Conservation (phyloP, 2,797 vertebrate genomes). For the Sciurus vulgaris region DNA sequence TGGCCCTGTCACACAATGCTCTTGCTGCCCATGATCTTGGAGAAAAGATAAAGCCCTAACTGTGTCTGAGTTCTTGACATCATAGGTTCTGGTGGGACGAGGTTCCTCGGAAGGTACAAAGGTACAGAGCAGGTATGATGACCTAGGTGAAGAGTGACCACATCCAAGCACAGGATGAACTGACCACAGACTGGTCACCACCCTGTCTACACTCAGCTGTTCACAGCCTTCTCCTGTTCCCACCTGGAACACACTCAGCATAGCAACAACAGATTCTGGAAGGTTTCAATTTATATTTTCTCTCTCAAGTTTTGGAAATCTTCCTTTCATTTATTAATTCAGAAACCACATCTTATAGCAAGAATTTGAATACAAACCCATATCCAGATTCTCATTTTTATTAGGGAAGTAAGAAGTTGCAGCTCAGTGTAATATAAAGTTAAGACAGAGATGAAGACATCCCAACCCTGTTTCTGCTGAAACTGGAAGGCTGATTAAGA, state of each 20-base stretch:
- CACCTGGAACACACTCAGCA: background rate
- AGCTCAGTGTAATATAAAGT: background rate
- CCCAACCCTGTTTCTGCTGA: background rate
- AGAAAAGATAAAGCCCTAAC: background rate
- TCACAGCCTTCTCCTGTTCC: background rate
- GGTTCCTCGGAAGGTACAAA: background rate
- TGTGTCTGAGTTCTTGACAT: background rate
- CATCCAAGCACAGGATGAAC: background rate
- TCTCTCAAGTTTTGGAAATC: background rate
- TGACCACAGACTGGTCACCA: background rate
- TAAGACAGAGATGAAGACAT: background rate
- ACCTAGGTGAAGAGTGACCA: background rate
- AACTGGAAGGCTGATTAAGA: background rate
- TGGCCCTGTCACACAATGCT: background rate
- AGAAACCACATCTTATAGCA: background rate
- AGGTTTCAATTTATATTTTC: background rate
- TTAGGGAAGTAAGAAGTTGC: background rate
- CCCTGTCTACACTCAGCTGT: background rate
- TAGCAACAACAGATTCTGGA: background rate
- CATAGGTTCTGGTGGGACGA: background rate
- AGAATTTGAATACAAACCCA: background rate
- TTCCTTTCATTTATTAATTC: background rate
- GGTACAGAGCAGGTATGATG: background rate
- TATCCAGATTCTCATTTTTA: background rate
- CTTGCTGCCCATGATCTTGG: background rate